Percentiles rank a stretch among this genome's conserved stretches.
These are phyloP conservation scores for Bursaphelenchus okinawaensis DNA, from an alignment of 2,888 invertebrate species.

Conservation along the genomic window DNA sequence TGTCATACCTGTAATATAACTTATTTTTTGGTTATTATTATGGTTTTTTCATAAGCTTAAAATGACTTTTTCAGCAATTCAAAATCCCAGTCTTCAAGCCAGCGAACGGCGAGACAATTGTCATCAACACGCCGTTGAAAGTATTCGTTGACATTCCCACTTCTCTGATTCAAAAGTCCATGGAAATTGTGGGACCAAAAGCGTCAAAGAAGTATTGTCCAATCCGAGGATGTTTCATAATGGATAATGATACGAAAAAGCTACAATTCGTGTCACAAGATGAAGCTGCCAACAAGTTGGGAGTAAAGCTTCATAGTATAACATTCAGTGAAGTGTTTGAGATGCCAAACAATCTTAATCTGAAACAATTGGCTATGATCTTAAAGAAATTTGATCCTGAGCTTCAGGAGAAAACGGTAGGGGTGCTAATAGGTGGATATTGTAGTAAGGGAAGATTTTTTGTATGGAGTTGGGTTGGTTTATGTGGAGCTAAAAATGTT, in stretches of 20 bases:
- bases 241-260: slow-evolving; percentile 33
- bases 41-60: neutral
- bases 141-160: slow-evolving; percentile 35
- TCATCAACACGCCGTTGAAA: slow-evolving; percentile 65
- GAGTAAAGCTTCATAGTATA: slow-evolving; percentile 31
- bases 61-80: slow-evolving; percentile 40
- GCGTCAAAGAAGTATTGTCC: slow-evolving; percentile 49
- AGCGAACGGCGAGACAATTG: slow-evolving; percentile 92
- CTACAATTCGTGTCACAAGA: slow-evolving; percentile 38
- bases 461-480: too few species aligned
- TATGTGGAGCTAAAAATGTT: too few species aligned
- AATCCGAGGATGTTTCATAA: slow-evolving; percentile 36
- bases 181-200: slow-evolving; percentile 21
- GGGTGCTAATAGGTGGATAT: neutral
- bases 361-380: slow-evolving; percentile 29
- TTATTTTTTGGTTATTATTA: neutral
- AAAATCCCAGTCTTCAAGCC: slow-evolving; percentile 63
- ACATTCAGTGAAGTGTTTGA: slow-evolving; percentile 34
- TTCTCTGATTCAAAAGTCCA: slow-evolving; percentile 19
- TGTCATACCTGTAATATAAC: neutral
- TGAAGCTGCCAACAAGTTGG: slow-evolving; percentile 32
- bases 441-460: neutral
- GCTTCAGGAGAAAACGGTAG: slow-evolving; percentile 40
- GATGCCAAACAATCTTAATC: slow-evolving; percentile 23
- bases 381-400: slow-evolving; percentile 36